Evolutionary conservation across 2,113 vertebrate genomes (phyloP), one percentile per base, ranked within the genome.

Genomic region (Urocynchramus pylzowi): DNA sequence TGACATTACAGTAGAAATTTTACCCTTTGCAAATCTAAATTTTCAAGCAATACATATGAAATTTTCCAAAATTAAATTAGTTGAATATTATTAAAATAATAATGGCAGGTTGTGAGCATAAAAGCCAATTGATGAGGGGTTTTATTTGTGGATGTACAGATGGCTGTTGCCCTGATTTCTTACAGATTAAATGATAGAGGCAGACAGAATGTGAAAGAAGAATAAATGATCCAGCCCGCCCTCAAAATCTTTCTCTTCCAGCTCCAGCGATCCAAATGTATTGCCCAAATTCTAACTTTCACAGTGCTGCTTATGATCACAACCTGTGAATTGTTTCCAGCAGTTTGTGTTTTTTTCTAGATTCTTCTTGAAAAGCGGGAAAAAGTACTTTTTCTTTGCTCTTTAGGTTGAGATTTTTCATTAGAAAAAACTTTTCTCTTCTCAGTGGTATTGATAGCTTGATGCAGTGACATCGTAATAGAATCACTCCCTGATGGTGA

Each of bases 271-370:
- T 54, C 6, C 13, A 52, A 7, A 16, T 26, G 10, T 16, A 7
- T 44, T 63, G 8, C 3, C 16, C 39, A 83, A 24, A 80, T 76
- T 70, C 13, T 56, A 53, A 28, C 6, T 35, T 83, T 71, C n/a
- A 67, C 6, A 41, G 5, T 21, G 2, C 44, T 49, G 13, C 16
- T 22, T 13, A n/a, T 68, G 15, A 45, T 59, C 49, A 57, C 22
- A 82, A 35, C 7, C 8, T 50, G 8, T 11, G 13, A 75, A 33
- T 53, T 70, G 4, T 37, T 70, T 67, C 18, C 11, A 53, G 12
- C 0, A 2, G 8, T 67, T 64, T 42, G 19, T 67, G 4, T 0
- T 1, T 7, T 69, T 83, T 70, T 85, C n/a, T 78, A 41, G 24
- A 5, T 2, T 54, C 4, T 12, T 74, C 44, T 61, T 65, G 21